phyloP scores from a whole-genome alignment of 2,113 vertebrate genomes.

The Antennarius striatus region DNA sequence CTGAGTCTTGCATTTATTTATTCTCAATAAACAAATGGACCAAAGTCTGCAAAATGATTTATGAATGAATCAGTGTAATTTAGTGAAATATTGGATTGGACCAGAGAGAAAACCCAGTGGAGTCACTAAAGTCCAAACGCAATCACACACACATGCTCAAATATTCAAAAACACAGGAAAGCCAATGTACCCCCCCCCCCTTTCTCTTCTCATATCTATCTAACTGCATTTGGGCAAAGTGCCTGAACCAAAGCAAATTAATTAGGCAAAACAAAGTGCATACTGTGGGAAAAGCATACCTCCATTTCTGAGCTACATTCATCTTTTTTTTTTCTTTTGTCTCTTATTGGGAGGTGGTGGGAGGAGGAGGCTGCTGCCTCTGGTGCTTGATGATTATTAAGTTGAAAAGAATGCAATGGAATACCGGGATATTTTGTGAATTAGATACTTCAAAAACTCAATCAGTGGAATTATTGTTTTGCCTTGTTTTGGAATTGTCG shows the following conservation, averaged over 20 bases:
- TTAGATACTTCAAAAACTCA: conserved; percentile 11
- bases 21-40: conserved; percentile 19
- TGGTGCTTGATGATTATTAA: conserved; percentile 45
- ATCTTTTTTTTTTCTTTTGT: conserved; percentile 52
- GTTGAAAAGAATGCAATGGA: conserved; percentile 22
- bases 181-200: conserved; percentile 3
- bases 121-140: conserved; percentile 19
- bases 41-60: conserved; percentile 25
- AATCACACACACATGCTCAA: conserved; percentile 10
- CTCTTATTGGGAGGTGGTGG: conserved; percentile 17
- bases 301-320: conserved; percentile 43
- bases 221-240: conserved; percentile 41
- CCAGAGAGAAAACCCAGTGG: conserved; percentile 20
- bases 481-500: not conserved
- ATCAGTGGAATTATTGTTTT: conserved; percentile 16
- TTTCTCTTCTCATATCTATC: conserved; percentile 8
- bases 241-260: conserved; percentile 61
- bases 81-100: conserved; percentile 39
- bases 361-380: conserved; percentile 10
- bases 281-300: conserved; percentile 52
- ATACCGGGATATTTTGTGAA: conserved; percentile 2
- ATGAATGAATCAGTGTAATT: conserved; percentile 28
- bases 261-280: conserved; percentile 66
- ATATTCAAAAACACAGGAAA: no score
- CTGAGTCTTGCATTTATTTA: not conserved